Evolutionary conservation across 2,888 invertebrate genomes (phyloP).

Genomic region (Alsophila aescularia): DNA sequence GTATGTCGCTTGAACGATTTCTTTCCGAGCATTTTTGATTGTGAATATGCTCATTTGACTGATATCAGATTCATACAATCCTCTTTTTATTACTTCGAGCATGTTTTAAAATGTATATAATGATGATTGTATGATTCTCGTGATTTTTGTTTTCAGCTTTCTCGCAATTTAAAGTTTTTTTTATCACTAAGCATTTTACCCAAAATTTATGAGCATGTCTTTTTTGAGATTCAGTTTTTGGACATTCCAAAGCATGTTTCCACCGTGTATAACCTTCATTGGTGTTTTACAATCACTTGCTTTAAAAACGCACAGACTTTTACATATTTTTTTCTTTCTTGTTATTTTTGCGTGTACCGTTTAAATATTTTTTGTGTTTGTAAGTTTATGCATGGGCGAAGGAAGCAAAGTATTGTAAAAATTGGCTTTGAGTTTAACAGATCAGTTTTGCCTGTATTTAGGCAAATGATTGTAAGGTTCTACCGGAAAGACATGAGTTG

Average conservation of each 20-base stretch:
- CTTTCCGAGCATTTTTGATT: conserved; percentile 25
- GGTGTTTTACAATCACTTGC: conserved; percentile 66
- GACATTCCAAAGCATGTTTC: conserved; percentile 70
- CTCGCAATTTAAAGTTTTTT: conserved; percentile 42
- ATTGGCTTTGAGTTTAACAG: conserved; percentile 19
- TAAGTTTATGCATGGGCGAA: conserved; percentile 54
- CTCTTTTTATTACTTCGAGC: conserved; percentile 25
- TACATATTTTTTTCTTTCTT: conserved; percentile 34
- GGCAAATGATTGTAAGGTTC: conserved; percentile 35
- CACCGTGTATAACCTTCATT: conserved; percentile 54
- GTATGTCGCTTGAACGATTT: conserved; percentile 61
- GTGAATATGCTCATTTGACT: conserved; percentile 16
- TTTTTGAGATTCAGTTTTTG: conserved; percentile 39
- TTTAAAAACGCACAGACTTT: conserved; percentile 53
- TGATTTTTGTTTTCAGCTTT: conserved; percentile 59
- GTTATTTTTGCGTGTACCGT: conserved; percentile 50
- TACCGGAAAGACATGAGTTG: conserved; percentile 25
- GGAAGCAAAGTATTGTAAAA: conserved; percentile 39
- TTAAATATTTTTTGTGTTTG: conserved; percentile 50
- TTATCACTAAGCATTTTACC: conserved; percentile 39
- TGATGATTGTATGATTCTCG: conserved; percentile 53
- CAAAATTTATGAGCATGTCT: conserved; percentile 55
- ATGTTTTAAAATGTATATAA: conserved; percentile 8
- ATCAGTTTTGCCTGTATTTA: conserved; percentile 10
- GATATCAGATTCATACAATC: conserved; percentile 51